Conservation (phyloP, 2,113 vertebrate genomes). For the Crypturellus undulatus region DNA sequence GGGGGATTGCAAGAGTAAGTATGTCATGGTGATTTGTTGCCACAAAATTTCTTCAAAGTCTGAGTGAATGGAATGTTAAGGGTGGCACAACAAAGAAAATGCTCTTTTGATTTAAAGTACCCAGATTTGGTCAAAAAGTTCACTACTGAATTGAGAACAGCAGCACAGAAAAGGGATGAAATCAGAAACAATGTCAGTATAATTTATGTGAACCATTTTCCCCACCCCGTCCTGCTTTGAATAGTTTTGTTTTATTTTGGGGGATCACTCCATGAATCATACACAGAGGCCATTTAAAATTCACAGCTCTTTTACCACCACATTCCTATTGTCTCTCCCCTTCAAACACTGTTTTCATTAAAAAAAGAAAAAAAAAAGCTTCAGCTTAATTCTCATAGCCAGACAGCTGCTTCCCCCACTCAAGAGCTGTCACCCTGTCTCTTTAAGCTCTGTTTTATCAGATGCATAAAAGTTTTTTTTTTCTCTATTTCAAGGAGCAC, state of each 20-base stretch:
- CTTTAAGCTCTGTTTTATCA: slow-evolving; percentile 52
- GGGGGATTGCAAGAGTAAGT: slow-evolving; percentile 18
- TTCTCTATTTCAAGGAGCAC: slow-evolving; percentile 56
- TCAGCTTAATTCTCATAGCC: not conserved
- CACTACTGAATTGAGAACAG: slow-evolving; percentile 9
- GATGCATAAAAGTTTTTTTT: not conserved
- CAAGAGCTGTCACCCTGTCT: not conserved
- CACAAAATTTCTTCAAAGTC: slow-evolving; percentile 22
- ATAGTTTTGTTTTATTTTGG: slow-evolving; percentile 30
- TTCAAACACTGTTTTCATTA: not conserved
- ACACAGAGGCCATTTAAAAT: not conserved
- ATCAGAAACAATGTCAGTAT: not conserved
- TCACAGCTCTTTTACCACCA: not conserved
- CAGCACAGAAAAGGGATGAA: not conserved
- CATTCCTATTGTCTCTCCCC: not conserved
- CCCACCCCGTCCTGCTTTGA: not conserved
- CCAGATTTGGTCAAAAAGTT: slow-evolving; percentile 20
- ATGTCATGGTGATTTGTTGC: slow-evolving; percentile 15
- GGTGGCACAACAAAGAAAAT: not conserved
- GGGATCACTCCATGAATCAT: not conserved
- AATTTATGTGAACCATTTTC: not conserved
- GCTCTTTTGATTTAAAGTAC: slow-evolving; percentile 1
- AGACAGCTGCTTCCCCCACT: not conserved
- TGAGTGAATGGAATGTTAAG: not conserved
- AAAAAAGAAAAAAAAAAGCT: not conserved